Percentiles rank a stretch among this genome's conserved stretches.
Conservation (phyloP, 2,113 vertebrate species). For the Redunca redunca region DNA sequence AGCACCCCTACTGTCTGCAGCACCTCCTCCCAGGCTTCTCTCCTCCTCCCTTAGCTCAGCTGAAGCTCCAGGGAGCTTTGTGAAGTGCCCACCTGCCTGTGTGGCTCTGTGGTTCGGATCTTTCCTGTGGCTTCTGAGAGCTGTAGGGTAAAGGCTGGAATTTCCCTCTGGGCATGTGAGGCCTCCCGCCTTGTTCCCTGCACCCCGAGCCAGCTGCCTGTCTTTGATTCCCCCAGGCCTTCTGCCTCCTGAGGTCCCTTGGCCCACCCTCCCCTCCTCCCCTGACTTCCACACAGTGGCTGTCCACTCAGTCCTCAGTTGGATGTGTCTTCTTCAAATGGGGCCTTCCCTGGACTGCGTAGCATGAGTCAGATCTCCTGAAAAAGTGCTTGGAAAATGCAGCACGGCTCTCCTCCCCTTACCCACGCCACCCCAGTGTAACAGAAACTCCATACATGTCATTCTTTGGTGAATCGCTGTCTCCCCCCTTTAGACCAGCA, state of each 20-base stretch:
- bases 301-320: background rate
- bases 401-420: fast-evolving
- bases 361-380: fast-evolving
- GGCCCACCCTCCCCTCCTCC: background rate
- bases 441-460: fast-evolving
- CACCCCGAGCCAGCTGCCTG: background rate
- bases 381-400: background rate
- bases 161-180: too few species aligned
- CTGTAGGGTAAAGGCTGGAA: background rate
- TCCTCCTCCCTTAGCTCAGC: background rate
- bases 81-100: background rate
- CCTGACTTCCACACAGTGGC: fast-evolving
- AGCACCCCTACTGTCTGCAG: background rate
- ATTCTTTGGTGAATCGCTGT: background rate
- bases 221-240: too few species aligned
- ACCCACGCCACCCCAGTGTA: fast-evolving
- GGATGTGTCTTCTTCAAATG: background rate
- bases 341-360: background rate
- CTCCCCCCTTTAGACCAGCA: background rate
- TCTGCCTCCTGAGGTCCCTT: background rate
- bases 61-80: background rate
- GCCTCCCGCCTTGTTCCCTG: background rate
- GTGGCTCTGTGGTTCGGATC: background rate
- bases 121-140: background rate
- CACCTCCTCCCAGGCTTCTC: background rate